phyloP scores from a whole-genome alignment of 2,797 vertebrate species.

The Hapalemur alaotrensis region DNA sequence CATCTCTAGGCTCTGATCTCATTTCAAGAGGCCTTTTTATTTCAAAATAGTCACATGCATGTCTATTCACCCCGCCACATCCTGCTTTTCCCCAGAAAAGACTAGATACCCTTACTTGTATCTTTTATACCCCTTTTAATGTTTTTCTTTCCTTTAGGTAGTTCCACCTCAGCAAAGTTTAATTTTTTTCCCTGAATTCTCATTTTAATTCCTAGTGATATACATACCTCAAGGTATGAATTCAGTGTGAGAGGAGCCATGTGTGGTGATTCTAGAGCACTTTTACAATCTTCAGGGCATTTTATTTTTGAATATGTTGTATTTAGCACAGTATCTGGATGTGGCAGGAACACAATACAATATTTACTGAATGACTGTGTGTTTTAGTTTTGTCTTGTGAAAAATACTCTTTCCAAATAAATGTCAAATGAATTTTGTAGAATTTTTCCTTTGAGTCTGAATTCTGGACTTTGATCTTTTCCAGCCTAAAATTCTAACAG shows the following conservation, averaged over 20 bases:
- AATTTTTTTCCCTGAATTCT: not conserved
- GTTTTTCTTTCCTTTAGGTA: not conserved
- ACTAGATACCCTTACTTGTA: not conserved
- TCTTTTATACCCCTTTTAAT: conserved; percentile 23
- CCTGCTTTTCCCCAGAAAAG: not conserved
- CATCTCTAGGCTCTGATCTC: conserved; percentile 50
- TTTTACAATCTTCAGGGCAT: not conserved
- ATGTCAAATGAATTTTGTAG: not conserved
- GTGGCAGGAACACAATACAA: not conserved
- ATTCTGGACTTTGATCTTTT: conserved; percentile 9
- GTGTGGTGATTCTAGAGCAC: not conserved
- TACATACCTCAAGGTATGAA: not conserved
- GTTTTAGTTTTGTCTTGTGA: conserved; percentile 20
- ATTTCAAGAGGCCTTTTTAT: conserved; percentile 55
- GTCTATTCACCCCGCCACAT: not conserved
- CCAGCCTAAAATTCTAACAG: not conserved
- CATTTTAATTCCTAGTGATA: conserved; percentile 8
- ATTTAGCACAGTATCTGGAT: not conserved
- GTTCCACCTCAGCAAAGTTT: not conserved
- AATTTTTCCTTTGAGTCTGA: conserved; percentile 14
- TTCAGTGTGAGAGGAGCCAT: not conserved
- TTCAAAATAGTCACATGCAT: conserved; percentile 38
- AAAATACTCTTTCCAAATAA: conserved; percentile 8
- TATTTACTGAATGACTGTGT: not conserved
- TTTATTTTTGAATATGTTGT: conserved; percentile 17